Evolutionary conservation across 1,140 invertebrate species (phyloP).

Genomic region (Metopolophium dirhodum): DNA sequence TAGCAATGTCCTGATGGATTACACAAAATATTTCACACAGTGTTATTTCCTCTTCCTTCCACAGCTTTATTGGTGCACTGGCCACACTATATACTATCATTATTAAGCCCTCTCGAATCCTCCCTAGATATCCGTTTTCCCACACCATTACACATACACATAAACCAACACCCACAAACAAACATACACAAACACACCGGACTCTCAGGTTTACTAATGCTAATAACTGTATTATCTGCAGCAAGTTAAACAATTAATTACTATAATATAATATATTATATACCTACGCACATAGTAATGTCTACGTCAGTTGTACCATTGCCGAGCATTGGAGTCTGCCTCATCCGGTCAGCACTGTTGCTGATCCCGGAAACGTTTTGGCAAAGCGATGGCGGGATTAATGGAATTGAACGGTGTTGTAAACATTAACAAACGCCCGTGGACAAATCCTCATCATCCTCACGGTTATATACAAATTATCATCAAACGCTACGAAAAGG

Average conservation of each 20-base stretch:
- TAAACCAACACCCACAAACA: neutral
- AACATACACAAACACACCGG: neutral
- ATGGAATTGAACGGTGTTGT: neutral
- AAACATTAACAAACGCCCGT: neutral
- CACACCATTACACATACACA: neutral
- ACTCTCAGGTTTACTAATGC: neutral
- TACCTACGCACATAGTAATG: neutral
- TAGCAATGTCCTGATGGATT: constrained; percentile 37
- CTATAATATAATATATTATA: neutral
- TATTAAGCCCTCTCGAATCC: neutral
- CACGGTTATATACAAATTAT: constrained; percentile 1
- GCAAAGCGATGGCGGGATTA: neutral
- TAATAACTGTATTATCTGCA: constrained; percentile 1
- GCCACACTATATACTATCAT: neutral
- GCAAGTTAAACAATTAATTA: constrained; percentile 16
- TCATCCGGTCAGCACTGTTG: neutral
- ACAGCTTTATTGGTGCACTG: neutral
- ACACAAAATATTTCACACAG: neutral
- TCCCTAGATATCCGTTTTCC: neutral
- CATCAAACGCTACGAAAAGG: neutral
- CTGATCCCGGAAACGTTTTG: neutral
- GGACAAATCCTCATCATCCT: neutral
- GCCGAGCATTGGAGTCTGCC: neutral
- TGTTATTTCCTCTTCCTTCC: neutral
- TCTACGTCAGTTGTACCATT: neutral